Evolutionary conservation across 2,888 invertebrate species (phyloP), one percentile per base, ranked within the genome.

Genomic region (Allacma fusca): DNA sequence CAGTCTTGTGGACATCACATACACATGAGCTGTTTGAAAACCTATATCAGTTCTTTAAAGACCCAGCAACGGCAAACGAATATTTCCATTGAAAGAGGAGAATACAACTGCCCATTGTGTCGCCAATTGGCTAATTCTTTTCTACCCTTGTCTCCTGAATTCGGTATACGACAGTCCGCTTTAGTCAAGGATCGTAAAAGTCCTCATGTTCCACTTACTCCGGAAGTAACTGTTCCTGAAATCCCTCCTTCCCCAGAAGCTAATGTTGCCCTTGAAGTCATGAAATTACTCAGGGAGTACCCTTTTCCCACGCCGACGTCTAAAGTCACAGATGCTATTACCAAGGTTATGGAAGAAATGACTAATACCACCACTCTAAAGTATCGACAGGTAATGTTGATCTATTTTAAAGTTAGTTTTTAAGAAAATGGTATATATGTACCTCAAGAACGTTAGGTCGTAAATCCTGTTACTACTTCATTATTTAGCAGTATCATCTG

Each of bases 1-100:
- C 94, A 94, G 87, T 95, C 97, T 0, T 98, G 98, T 88, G 98
- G 98, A 0, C 99, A 99, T 88, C 95, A 96, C 88, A 90, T 98
- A 78, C 98, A 99, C 88, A 90, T 97, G 85, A 94, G 94, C 86
- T 99, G 99, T 87, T 91, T 97, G 85, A 92, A 93, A 86, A 92
- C 95, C 0, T 99, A 98, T 88, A 89, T 97, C 85, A 91, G 92
- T 85, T 94, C 97, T 43, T 89, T 98, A 80, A 90, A 92, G 84
- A 91, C 91, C 80, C 92, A 93, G 82, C 93, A 93, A 86, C 89
- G 94, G 40, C 91, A 91, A 82, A 92, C 24, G 29, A 23, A 67
- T 87, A 88, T 94, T 70, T 91, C 91, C 78, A 89, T 90, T 28
- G 92, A 93, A 85, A 90, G 91, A 78, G 95, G 95, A 72, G 97